Evolutionary conservation across 2,113 vertebrate species (phyloP), one percentile per base, ranked within the genome.

Genomic region (Scomber scombrus): DNA sequence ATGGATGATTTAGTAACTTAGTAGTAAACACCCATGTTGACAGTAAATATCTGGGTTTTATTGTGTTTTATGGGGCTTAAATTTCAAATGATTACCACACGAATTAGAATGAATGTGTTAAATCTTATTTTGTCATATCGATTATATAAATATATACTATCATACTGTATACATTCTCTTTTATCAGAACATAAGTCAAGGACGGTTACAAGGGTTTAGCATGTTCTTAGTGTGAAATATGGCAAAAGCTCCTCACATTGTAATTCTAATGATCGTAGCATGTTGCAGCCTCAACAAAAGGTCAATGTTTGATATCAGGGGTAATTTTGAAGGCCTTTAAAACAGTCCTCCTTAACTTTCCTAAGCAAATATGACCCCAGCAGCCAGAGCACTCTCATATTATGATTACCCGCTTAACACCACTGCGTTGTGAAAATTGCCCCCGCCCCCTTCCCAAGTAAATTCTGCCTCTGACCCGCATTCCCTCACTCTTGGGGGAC

Each of bases 401-500:
- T 87, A 57, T 90, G 86, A 91, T 91, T 92, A 85, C 85, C 75
- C 81, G 87, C 82, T 90, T 88, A 93, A 90, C 83, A 76, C 68
- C 51, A 69, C 23, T 46, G n/a, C 75, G 26, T 84, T 91, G 69
- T 66, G 72, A 75, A 88, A 89, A 86, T 88, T 84, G 82, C 84
- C 81, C 85, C 86, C 63, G 1, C 60, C 65, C 71, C 88, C 90
- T 69, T 69, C 83, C 74, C 60, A 63, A 76, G 87, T 90, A 89
- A 91, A 92, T 86, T 92, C 85, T 91, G 91, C 84, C 85, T 89
- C 88, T 90, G 89, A 94, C 94, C 93, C 43, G 88, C 90, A 85
- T 88, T 87, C 75, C 82, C 80, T 82, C 72, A 19, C 82, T 93
- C 93, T 89, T 62, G 15, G 65, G 92, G 86, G 90, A 93, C 65